Evolutionary conservation across 37 sponge, comb jelly and placozoan species (phyloP), one percentile per base, ranked within the genome.

Genomic region (Agelas oroides): DNA sequence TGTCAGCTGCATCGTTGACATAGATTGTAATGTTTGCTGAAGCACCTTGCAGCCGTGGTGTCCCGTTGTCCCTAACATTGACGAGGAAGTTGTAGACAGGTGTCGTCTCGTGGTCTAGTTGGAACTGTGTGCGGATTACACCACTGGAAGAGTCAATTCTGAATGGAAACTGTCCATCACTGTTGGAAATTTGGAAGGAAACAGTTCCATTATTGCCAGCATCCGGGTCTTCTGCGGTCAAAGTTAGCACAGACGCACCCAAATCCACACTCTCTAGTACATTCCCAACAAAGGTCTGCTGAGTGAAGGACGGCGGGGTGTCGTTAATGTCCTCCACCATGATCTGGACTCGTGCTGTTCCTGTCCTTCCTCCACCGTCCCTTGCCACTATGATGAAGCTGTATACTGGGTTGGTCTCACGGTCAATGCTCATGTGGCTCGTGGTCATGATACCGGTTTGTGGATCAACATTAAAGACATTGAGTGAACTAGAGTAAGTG

Each of bases 161-260:
- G 65, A 92, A 92, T 30, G 53, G 17, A 65, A 59, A 56, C 3
- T 31, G 30, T 41, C 28, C 65, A 53, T 53, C 41, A 12, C 3
- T 14, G n/a, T 25, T 32, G n/a, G 28, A 21, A 36, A 86, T 62
- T 25, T 46, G 58, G 41, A 67, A 67, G 18, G 54, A 61, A 16
- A 88, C 46, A 3, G 41, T 67, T 13, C 83, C 82, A 75, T 86
- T 86, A 8, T 40, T 32, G 3, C 92, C 94, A 34, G 41, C 57
- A 53, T 93, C 94, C 3, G 36, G 39, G 52, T 89, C 94, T 66
- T 68, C 69, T 5, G 86, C 94, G 1, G 18, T 19, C n/a, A 89
- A 68, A 14, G 59, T 73, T 13, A 78, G 55, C 2, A 86, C 73
- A 23, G 72, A 12, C 0, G 82, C 46, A 1, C 69, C 82, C n/a